Conservation (phyloP, 2,113 vertebrate species). For the Columbina picui region DNA sequence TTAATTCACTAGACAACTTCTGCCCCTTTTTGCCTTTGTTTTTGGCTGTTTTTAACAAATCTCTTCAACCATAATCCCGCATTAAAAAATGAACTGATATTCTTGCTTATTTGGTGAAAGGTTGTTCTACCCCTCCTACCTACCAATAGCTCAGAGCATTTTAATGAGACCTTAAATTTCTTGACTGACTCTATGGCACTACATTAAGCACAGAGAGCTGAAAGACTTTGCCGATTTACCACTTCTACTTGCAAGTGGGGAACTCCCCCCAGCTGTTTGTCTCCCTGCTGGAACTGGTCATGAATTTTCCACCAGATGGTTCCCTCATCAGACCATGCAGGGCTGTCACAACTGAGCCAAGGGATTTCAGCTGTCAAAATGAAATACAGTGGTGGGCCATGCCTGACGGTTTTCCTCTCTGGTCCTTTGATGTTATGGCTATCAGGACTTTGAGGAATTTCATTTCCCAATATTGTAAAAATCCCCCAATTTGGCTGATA, state of each 20-base stretch:
- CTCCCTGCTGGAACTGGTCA: background rate
- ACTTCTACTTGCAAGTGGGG: background rate
- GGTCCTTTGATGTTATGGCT: background rate
- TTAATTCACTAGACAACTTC: background rate
- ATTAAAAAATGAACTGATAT: background rate
- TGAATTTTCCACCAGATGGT: background rate
- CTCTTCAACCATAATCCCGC: background rate
- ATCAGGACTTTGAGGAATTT: background rate
- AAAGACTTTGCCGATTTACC: background rate
- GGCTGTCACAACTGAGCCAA: background rate
- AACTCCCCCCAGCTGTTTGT: background rate
- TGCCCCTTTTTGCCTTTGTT: background rate
- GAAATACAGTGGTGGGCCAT: background rate
- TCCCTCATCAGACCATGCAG: background rate
- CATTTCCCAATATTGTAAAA: background rate
- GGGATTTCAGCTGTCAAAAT: background rate
- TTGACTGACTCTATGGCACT: background rate
- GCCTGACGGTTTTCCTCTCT: background rate
- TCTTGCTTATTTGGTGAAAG: background rate
- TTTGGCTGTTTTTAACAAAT: background rate
- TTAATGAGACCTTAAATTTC: background rate
- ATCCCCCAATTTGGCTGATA: background rate
- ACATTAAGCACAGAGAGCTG: background rate
- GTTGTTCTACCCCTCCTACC: accelerated
- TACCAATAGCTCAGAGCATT: background rate